Evolutionary conservation across 2,888 invertebrate species (phyloP).

Genomic region (Hermaeophaga mercurialis): DNA sequence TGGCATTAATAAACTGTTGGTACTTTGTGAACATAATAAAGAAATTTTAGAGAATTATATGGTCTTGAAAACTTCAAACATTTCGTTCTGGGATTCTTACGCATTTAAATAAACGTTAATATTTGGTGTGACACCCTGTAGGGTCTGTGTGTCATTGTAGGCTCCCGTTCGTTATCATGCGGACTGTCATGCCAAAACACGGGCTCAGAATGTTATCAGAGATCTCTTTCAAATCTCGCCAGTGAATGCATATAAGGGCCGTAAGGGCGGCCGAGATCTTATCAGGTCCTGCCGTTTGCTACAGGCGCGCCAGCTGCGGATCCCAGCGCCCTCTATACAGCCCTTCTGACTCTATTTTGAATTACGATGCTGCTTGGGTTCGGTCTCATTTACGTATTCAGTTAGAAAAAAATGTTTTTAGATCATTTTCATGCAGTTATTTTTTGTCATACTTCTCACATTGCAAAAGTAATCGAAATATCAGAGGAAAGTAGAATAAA

Average conservation of each 20-base stretch:
- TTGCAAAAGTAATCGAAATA: too few relatives aligned
- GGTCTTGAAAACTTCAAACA: too few relatives aligned
- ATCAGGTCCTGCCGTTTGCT: constrained; percentile 50
- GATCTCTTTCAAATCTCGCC: constrained; percentile 60
- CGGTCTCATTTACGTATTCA: too few relatives aligned
- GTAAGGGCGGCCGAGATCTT: constrained; percentile 54
- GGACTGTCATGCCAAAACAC: constrained; percentile 61
- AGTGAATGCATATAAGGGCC: constrained; percentile 59
- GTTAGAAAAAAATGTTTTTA: too few relatives aligned
- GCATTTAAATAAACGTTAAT: too few relatives aligned
- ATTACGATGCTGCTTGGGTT: constrained; percentile 8
- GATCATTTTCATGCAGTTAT: too few relatives aligned
- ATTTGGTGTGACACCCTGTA: constrained; percentile 23
- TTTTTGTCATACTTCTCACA: too few relatives aligned
- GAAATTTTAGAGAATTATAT: too few relatives aligned
- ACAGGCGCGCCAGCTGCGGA: constrained; percentile 56
- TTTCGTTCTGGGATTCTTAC: too few relatives aligned
- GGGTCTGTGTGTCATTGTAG: constrained; percentile 44
- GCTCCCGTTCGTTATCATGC: constrained; percentile 56
- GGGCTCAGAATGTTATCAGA: constrained; percentile 59
- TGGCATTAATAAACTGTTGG: too few relatives aligned
- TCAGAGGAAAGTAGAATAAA: too few relatives aligned
- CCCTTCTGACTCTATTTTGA: constrained; percentile 4
- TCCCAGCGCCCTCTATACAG: constrained; percentile 28
- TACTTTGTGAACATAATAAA: too few relatives aligned